Evolutionary conservation across 2,113 vertebrate genomes (phyloP), one percentile per base, ranked within the genome.

Genomic region (Hippolais icterina): DNA sequence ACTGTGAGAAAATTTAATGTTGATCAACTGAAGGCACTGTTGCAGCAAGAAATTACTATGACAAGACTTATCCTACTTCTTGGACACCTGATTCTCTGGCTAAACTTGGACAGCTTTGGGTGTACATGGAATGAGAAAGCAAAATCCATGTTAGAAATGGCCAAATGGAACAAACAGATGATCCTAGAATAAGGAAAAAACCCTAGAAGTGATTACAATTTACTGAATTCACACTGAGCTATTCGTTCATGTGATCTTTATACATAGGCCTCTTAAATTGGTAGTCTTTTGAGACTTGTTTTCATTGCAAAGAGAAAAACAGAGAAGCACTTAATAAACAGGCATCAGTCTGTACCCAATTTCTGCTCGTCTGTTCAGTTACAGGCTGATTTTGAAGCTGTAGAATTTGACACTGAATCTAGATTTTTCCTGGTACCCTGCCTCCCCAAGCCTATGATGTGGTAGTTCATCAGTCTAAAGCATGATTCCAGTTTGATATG

Each of bases 281-380:
- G 22, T 59, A 39, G 33, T 46, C 28, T 24, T 86, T 61, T 69
- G 88, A 80, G 37, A 47, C 21, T 59, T 46, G 16, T 70, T 83
- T 94, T 95, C 64, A 41, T 47, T 86, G 35, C 24, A 56, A 83
- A 86, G 66, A 56, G 61, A 71, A 88, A 86, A 85, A 20, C 66
- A 85, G 84, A 81, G 64, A 71, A 61, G 31, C 19, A 27, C n/a
- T 87, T 87, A 65, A 88, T 85, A 63, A 90, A 52, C 17, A 64
- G 35, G 35, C 41, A 50, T 59, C 8, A 11, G 15, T 61, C 27
- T 83, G 29, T 68, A 87, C 15, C 33, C 16, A 78, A 21, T 64
- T 70, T 87, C 12, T 65, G 19, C 46, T 78, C 0, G 1, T 61
- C 83, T 74, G 0, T 65, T 92, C 50, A 83, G 28, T 53, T 68